These are phyloP conservation scores for Meles meles DNA, from an alignment of 2,113 vertebrate species.

Conservation along the genomic window DNA sequence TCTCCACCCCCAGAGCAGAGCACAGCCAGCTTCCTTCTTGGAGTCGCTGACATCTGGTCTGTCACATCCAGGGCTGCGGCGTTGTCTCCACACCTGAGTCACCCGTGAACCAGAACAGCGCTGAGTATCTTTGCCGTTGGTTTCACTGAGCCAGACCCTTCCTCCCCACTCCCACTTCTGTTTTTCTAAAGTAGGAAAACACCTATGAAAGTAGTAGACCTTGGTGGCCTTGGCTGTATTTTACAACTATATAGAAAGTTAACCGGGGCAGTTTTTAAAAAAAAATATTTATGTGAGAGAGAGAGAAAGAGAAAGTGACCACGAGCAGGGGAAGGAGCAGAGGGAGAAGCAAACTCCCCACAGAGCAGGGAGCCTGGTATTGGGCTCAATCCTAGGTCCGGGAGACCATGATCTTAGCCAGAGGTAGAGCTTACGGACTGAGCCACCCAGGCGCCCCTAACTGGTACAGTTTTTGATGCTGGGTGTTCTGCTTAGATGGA, in stretches of 20 bases:
- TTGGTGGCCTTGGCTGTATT: background rate
- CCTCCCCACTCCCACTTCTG: background rate
- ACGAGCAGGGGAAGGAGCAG: background rate
- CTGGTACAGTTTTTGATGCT: background rate
- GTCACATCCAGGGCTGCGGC: background rate
- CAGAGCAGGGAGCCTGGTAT: background rate
- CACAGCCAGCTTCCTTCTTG: accelerated
- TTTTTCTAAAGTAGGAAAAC: background rate
- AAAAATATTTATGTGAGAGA: background rate
- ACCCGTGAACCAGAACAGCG: background rate
- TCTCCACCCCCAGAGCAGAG: background rate
- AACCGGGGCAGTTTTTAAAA: background rate
- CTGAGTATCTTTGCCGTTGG: background rate
- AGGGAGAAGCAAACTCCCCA: background rate
- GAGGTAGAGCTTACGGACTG: background rate
- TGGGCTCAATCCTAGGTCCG: background rate
- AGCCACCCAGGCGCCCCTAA: background rate
- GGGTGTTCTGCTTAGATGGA: background rate
- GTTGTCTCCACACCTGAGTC: background rate
- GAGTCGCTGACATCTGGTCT: background rate
- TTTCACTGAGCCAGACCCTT: background rate
- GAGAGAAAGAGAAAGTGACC: background rate
- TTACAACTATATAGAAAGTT: background rate
- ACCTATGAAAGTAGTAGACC: background rate
- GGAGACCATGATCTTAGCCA: background rate